Conservation (phyloP, 2,888 invertebrate genomes). For the Drosophila emarginata region DNA sequence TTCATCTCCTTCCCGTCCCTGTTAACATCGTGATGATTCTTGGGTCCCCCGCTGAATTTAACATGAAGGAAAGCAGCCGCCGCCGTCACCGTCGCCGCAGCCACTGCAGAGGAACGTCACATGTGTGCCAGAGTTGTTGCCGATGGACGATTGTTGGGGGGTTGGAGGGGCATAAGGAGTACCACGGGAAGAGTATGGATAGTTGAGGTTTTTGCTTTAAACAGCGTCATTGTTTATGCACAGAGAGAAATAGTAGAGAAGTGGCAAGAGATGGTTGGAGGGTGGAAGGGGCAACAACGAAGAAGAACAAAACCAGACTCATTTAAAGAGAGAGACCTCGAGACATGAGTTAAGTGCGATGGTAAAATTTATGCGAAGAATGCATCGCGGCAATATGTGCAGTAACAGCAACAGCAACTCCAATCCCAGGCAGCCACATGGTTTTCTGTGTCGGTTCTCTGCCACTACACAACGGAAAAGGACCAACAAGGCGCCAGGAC, state of each 20-base stretch:
- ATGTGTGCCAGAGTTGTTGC: conserved; percentile 49
- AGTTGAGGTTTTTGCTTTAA: conserved; percentile 55
- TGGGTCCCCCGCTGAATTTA: conserved; percentile 48
- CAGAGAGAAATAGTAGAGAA: conserved; percentile 3
- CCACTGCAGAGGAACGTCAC: conserved; percentile 40
- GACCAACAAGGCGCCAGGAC: conserved; percentile 44
- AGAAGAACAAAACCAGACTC: conserved; percentile 50
- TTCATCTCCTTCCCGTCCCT: not conserved
- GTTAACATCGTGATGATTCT: conserved; percentile 13
- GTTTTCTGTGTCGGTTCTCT: conserved; percentile 35
- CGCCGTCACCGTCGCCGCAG: conserved; percentile 10
- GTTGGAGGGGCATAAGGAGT: not conserved
- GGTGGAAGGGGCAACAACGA: not conserved
- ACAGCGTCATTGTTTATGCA: conserved; percentile 59
- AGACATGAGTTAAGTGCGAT: conserved; percentile 73
- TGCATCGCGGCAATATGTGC: conserved; percentile 71
- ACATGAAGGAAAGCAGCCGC: conserved; percentile 58
- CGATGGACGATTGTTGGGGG: not conserved
- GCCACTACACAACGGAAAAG: conserved; percentile 39
- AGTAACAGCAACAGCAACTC: conserved; percentile 48
- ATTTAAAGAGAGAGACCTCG: conserved; percentile 61
- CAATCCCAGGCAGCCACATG: conserved; percentile 45
- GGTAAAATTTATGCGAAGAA: conserved; percentile 77
- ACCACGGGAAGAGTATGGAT: conserved; percentile 1
- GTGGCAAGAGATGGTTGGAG: not conserved